Conservation (phyloP, 2,888 invertebrate species). For the Heliconius charithonia region DNA sequence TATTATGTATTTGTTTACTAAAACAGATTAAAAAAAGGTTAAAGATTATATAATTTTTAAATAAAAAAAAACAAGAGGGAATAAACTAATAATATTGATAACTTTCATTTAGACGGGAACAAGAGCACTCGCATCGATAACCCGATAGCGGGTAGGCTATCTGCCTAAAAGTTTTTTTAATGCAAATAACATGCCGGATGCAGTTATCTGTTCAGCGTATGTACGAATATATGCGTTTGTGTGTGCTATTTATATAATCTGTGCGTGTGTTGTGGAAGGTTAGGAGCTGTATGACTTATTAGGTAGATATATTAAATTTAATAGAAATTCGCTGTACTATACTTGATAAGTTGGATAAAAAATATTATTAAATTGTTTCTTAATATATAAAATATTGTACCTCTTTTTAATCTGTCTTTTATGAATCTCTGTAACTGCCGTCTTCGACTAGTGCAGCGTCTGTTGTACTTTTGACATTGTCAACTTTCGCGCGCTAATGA, state of each 20-base stretch:
- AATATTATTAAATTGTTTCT: neutral
- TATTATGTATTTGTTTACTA: slow-evolving; percentile 2
- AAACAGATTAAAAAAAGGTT: slow-evolving; percentile 25
- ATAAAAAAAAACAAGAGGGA: slow-evolving; percentile 29
- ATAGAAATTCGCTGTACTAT: neutral
- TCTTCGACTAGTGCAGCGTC: slow-evolving; percentile 12
- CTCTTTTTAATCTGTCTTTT: neutral
- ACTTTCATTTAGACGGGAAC: slow-evolving; percentile 52
- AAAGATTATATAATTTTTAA: slow-evolving; percentile 26
- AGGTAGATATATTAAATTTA: neutral
- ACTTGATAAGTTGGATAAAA: neutral
- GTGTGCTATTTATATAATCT: slow-evolving; percentile 62
- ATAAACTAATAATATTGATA: slow-evolving; percentile 46
- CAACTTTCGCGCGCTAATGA: slow-evolving; percentile 58
- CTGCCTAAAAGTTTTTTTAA: slow-evolving; percentile 55
- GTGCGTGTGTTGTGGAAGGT: slow-evolving; percentile 73
- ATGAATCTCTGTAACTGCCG: neutral
- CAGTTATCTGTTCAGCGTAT: slow-evolving; percentile 65
- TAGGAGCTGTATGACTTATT: slow-evolving; percentile 60
- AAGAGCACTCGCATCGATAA: slow-evolving; percentile 32
- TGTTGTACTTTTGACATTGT: slow-evolving; percentile 46
- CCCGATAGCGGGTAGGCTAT: slow-evolving; percentile 61
- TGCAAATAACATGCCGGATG: slow-evolving; percentile 70
- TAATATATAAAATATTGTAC: neutral
- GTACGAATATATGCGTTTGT: slow-evolving; percentile 50